Evolutionary conservation across 2,888 invertebrate species (phyloP).

Genomic region (Eudasyphora cyanicolor): DNA sequence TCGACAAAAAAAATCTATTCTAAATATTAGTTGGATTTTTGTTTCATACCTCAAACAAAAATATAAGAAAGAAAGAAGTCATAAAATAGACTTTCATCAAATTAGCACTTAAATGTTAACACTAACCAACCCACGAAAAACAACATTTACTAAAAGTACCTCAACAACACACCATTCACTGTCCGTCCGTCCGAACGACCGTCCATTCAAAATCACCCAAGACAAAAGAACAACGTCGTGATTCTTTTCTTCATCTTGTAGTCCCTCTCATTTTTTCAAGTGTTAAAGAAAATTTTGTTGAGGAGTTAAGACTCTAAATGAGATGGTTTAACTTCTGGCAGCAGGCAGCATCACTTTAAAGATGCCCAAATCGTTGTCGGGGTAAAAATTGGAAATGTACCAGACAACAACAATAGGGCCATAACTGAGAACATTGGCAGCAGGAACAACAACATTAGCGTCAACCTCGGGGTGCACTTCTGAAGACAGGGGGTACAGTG

Average conservation of each 20-base stretch:
- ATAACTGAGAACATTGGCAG: neutral
- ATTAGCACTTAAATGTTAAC: constrained; percentile 76
- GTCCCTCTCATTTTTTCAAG: neutral
- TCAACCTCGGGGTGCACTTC: too few species aligned
- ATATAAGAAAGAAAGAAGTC: constrained; percentile 67
- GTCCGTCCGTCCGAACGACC: too few species aligned
- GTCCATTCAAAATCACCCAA: neutral
- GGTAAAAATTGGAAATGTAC: neutral
- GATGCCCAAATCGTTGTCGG: neutral
- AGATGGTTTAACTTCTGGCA: neutral
- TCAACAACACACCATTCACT: constrained; percentile 1
- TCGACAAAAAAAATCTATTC: neutral
- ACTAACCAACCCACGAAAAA: constrained; percentile 54
- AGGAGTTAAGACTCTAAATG: neutral
- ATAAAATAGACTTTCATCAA: constrained; percentile 77
- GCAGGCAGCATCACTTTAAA: neutral
- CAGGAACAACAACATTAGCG: neutral
- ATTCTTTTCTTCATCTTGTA: neutral
- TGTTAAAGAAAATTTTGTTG: constrained; percentile 5
- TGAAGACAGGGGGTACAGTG: neutral
- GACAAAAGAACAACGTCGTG: constrained; percentile 21
- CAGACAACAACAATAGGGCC: neutral
- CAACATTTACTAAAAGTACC: neutral
- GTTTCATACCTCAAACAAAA: too few species aligned
- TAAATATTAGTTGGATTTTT: neutral